Percentiles rank a stretch among this genome's conserved stretches.
phyloP scores from a whole-genome alignment of 2,797 vertebrate species.

The Sebastes vulpes region DNA sequence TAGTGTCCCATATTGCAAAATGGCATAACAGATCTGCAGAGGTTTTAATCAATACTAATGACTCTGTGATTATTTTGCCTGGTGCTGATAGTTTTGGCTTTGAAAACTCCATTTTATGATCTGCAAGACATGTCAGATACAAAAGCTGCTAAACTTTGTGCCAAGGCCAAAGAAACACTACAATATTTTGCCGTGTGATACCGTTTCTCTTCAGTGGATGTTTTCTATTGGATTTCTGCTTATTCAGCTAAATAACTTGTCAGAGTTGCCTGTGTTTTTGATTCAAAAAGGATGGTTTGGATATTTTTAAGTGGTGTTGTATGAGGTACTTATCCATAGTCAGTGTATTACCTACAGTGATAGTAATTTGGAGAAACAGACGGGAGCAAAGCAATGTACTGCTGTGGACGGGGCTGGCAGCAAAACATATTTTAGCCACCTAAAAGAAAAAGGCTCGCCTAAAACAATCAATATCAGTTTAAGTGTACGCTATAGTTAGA shows the following conservation, averaged over 20 bases:
- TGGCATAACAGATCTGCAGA: not conserved
- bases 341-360: too few species aligned
- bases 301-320: too few species aligned
- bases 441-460: too few species aligned
- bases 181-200: not conserved
- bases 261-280: not conserved
- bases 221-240: not conserved
- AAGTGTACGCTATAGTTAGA: too few species aligned
- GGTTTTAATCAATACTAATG: conserved; percentile 15
- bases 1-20: not conserved
- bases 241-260: not conserved
- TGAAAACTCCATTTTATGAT: not conserved
- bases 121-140: not conserved
- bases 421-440: too few species aligned
- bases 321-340: too few species aligned
- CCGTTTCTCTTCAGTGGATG: not conserved
- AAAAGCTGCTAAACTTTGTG: conserved; percentile 1
- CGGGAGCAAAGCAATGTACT: too few species aligned
- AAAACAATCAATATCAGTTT: too few species aligned
- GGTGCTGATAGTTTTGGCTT: not conserved
- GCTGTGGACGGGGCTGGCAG: too few species aligned
- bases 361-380: too few species aligned
- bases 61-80: not conserved
- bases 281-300: too few species aligned
- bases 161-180: not conserved